These are phyloP conservation scores for Leptinotarsa rubiginosa DNA, from an alignment of 2,888 invertebrate species.

Conservation along the genomic window DNA sequence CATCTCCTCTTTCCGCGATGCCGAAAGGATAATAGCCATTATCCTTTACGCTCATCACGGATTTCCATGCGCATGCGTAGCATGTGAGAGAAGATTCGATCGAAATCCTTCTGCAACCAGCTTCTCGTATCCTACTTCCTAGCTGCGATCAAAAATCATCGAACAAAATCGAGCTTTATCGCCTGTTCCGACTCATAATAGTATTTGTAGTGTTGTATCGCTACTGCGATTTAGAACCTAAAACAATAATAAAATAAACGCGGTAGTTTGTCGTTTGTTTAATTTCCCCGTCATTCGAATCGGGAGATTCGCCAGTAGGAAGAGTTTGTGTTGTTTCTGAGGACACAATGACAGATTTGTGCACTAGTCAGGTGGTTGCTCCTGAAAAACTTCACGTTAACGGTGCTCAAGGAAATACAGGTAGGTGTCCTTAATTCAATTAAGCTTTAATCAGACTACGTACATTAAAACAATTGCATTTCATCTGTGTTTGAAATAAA, in stretches of 20 bases:
- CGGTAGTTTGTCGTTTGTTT: constrained; percentile 35
- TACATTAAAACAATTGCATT: background rate
- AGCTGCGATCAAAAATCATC: constrained; percentile 38
- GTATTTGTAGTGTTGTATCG: background rate
- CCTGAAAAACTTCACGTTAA: constrained; percentile 37
- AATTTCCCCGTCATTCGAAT: constrained; percentile 33
- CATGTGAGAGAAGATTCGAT: constrained; percentile 39
- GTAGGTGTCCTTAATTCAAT: constrained; percentile 27
- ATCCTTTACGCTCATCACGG: constrained; percentile 11
- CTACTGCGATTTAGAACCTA: constrained; percentile 28
- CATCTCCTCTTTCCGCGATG: constrained; percentile 17
- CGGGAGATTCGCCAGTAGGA: constrained; percentile 15
- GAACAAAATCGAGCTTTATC: constrained; percentile 34
- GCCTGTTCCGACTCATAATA: constrained; percentile 27
- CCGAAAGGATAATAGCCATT: constrained; percentile 27
- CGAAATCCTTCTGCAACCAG: constrained; percentile 21
- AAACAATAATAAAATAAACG: constrained; percentile 41
- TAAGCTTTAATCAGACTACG: background rate
- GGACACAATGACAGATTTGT: constrained; percentile 43
- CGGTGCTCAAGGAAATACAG: constrained; percentile 36
- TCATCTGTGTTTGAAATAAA: background rate
- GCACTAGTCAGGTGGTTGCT: constrained; percentile 38
- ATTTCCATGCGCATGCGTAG: constrained; percentile 34
- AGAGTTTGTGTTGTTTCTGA: constrained; percentile 27
- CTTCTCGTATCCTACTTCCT: constrained; percentile 26